A percentile compares a stretch with the other conserved stretches of the same genome.
Conservation (phyloP, 1,140 invertebrate genomes). For the Aphaenogaster rudis region DNA sequence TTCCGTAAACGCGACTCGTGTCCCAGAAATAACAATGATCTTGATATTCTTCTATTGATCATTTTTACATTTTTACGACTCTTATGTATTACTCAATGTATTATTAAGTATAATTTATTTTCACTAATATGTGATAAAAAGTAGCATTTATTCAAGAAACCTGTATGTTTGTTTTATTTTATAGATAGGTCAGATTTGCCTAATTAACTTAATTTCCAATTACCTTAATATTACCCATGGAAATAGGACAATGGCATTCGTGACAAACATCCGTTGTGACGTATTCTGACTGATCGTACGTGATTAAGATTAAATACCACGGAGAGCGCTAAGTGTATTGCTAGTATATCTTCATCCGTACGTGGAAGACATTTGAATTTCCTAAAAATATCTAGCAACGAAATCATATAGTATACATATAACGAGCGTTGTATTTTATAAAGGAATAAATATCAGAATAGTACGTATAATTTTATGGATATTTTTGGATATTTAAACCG, state of each 20-base stretch:
- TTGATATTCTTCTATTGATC: conserved; percentile 21
- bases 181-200: conserved; percentile 11
- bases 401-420: conserved; percentile 16
- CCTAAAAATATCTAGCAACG: conserved; percentile 30
- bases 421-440: conserved; percentile 34
- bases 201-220: conserved; percentile 46
- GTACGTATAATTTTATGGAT: conserved; percentile 15
- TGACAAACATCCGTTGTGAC: neutral
- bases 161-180: conserved; percentile 38
- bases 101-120: conserved; percentile 59
- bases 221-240: neutral
- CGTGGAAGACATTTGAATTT: conserved; percentile 3
- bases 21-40: conserved; percentile 13
- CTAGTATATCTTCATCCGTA: conserved; percentile 22
- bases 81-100: conserved; percentile 21
- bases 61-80: conserved; percentile 8
- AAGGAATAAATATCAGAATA: neutral
- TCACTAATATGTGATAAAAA: conserved; percentile 62
- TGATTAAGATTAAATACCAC: conserved; percentile 5
- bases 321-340: neutral
- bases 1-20: conserved; percentile 48
- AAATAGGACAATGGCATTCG: conserved; percentile 11
- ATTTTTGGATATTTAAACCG: conserved; percentile 41
- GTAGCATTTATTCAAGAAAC: conserved; percentile 36
- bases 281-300: neutral